Conservation (phyloP, 2,797 vertebrate species). For the Staurois parvus region DNA sequence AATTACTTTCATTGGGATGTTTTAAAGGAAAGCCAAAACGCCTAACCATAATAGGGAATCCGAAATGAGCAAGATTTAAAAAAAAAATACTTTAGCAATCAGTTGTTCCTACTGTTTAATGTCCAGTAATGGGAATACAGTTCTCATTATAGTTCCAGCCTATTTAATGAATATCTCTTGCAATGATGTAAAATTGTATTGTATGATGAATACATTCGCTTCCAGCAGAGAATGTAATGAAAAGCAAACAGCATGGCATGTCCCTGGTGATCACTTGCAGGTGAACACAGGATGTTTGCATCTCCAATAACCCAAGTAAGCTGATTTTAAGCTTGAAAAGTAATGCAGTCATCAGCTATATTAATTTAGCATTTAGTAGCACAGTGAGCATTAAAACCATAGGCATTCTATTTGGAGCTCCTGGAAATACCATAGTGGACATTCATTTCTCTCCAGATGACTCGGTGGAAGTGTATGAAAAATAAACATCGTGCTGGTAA, state of each 20-base stretch:
- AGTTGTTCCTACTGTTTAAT: constrained; percentile 61
- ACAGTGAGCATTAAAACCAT: constrained; percentile 39
- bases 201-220: constrained; percentile 74
- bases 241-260: constrained; percentile 42
- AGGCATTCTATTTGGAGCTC: constrained; percentile 1
- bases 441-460: constrained; percentile 11
- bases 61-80: constrained; percentile 17
- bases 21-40: constrained; percentile 13
- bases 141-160: constrained; percentile 55
- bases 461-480: not conserved
- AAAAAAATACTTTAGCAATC: constrained; percentile 54
- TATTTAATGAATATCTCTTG: constrained; percentile 57
- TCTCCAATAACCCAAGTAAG: constrained; percentile 32
- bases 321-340: constrained; percentile 28
- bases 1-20: constrained; percentile 12
- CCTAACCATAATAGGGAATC: constrained; percentile 34
- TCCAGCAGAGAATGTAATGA: constrained; percentile 86
- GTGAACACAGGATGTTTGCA: constrained; percentile 26
- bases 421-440: constrained; percentile 29
- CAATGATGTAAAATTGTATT: constrained; percentile 45
- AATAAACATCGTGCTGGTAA: not conserved
- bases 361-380: constrained; percentile 39
- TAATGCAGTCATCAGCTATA: constrained; percentile 22
- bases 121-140: constrained; percentile 60
- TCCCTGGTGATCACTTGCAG: constrained; percentile 52